Percentiles rank a stretch among this genome's conserved stretches.
These are phyloP conservation scores for Marcusenius ussheri DNA, from an alignment of 2,113 vertebrate species.

Conservation along the genomic window DNA sequence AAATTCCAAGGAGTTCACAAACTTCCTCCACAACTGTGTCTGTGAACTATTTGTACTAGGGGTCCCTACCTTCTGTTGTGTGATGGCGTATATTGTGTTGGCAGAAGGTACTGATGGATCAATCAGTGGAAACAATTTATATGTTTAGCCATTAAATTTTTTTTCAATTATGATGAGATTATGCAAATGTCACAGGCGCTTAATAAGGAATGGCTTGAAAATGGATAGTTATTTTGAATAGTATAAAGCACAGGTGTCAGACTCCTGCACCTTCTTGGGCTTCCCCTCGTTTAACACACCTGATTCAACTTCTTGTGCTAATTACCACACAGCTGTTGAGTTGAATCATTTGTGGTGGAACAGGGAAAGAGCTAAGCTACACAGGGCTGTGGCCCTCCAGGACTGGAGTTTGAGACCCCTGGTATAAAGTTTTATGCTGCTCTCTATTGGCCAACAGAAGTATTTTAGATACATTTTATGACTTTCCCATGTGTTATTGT, in stretches of 20 bases:
- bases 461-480: background rate
- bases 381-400: too few species aligned
- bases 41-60: background rate
- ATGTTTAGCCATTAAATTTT: background rate
- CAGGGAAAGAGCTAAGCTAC: too few species aligned
- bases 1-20: background rate
- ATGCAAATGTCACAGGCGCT: background rate
- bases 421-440: background rate
- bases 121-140: background rate
- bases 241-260: background rate
- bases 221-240: background rate
- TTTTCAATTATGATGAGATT: background rate
- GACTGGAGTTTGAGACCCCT: too few species aligned
- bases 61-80: background rate
- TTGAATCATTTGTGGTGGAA: too few species aligned
- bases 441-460: background rate
- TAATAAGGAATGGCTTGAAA: background rate
- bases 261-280: too few species aligned
- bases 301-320: too few species aligned
- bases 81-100: background rate
- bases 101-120: background rate
- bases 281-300: too few species aligned
- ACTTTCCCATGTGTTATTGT: background rate
- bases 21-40: background rate
- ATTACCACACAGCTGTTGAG: too few species aligned